Evolutionary conservation across 2,888 invertebrate species (phyloP), one percentile per base, ranked within the genome.

Genomic region (Macaria liturata): DNA sequence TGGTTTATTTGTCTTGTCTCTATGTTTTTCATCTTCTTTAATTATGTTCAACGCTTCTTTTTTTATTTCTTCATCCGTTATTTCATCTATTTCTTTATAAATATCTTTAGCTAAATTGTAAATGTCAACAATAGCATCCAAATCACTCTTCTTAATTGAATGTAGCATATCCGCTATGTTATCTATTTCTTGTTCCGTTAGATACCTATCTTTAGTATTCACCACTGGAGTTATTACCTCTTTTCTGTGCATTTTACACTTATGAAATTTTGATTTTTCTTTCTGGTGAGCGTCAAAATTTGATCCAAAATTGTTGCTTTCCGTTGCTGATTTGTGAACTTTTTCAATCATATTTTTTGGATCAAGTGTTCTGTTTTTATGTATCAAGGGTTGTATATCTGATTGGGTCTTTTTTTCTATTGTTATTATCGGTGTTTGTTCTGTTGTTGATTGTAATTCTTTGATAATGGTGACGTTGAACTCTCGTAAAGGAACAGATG

Each of bases 71-170:
- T 80, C 75, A 2, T 68, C 69, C 3, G 64, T 72, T 6, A 49
- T 50, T 51, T 68, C 78, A 50, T 87, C 85, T 50, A 88, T 74
- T 70, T 90, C 88, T 51, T 81, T 84, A 50, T 86, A 88, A 62
- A 91, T 83, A 51, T 91, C 87, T 76, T 90, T 84, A 1, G 89
- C 90, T 65, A 91, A 67, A 55, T 84, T 86, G 49, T 91, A 91
- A 56, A 91, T 80, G 61, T 91, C 91, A 37, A 90, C 67, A 8
- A 91, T 80, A 4, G 90, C 83, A 71, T 91, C 86, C 51, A 91
- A 70, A 60, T 91, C 91, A 59, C 88, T 88, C 64, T 84, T 90
- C 53, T 85, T 91, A 0, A 90, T 77, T 2, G 78, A 78, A 4
- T 85, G 83, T 4, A 91, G 69, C 52, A 90, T 61, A 34, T 84